Evolutionary conservation across 2,888 invertebrate species (phyloP).

Genomic region (Neocrepidodera transversa): DNA sequence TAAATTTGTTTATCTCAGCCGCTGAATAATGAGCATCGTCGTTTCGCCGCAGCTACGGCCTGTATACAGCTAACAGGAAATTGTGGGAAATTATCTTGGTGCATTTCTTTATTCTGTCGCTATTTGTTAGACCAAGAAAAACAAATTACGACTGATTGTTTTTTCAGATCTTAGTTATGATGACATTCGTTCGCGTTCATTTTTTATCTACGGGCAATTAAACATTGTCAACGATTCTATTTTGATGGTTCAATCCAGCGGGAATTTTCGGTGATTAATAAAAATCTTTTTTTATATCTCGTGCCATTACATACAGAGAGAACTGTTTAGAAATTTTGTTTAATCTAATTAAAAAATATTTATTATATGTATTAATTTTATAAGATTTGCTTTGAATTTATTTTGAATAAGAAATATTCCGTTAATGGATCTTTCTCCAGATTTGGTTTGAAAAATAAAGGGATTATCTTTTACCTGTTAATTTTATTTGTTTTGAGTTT

Average conservation of each 20-base stretch:
- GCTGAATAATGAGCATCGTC: conserved; percentile 13
- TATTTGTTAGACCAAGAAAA: conserved; percentile 11
- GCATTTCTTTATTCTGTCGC: conserved; percentile 22
- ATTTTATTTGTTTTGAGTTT: no score
- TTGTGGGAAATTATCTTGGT: conserved; percentile 16
- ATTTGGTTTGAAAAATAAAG: no score
- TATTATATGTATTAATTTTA: no score
- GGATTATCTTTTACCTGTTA: no score
- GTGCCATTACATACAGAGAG: no score
- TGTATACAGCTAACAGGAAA: conserved; percentile 4
- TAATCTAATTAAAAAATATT: no score
- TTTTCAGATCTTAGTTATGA: neutral
- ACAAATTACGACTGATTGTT: neutral
- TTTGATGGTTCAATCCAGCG: neutral
- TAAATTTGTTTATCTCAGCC: conserved; percentile 19
- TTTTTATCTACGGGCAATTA: neutral
- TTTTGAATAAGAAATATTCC: no score
- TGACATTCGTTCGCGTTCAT: neutral
- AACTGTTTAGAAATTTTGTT: no score
- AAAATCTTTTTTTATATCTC: neutral
- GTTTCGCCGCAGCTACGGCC: neutral
- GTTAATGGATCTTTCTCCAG: no score
- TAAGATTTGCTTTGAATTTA: no score
- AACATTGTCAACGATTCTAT: neutral
- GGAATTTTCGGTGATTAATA: neutral